phyloP scores from a whole-genome alignment of 53 echinoderm and acorn worm species.

The Crossaster papposus region DNA sequence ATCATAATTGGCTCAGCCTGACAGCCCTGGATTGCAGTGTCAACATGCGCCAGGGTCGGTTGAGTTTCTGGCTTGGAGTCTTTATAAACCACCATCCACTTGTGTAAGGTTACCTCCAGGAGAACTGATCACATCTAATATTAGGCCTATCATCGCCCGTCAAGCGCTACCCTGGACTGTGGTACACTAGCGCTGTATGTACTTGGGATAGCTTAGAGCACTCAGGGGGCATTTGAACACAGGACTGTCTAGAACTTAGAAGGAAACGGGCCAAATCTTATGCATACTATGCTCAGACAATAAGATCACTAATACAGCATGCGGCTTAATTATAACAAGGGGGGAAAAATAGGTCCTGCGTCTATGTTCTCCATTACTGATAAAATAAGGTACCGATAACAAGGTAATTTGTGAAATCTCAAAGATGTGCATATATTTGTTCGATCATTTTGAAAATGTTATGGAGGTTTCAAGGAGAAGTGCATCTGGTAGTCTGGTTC shows the following conservation, averaged over 20 bases:
- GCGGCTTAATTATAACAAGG: too few relatives aligned
- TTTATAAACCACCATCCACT: constrained; percentile 17
- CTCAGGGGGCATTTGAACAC: neutral
- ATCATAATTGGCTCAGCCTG: constrained; percentile 7
- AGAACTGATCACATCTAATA: neutral
- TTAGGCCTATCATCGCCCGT: constrained; percentile 11
- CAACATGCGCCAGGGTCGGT: constrained; percentile 15
- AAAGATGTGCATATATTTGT: too few relatives aligned
- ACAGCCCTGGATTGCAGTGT: constrained; percentile 18
- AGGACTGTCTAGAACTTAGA: too few relatives aligned
- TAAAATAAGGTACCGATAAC: too few relatives aligned
- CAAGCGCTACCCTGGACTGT: neutral
- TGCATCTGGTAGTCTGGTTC: too few relatives aligned
- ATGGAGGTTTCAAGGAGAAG: too few relatives aligned
- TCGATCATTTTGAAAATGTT: too few relatives aligned
- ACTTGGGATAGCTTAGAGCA: neutral
- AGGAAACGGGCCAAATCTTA: neutral
- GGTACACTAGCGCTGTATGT: neutral
- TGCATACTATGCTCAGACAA: too few relatives aligned
- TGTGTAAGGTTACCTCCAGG: constrained; percentile 30
- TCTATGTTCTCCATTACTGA: too few relatives aligned
- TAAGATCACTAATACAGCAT: too few relatives aligned
- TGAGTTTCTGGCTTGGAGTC: neutral
- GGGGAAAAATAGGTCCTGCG: too few relatives aligned
- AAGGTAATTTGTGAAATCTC: too few relatives aligned